Base-by-base conservation (phyloP, 1,140 invertebrate species). In the Paramacrobiotus metropolitanus region DNA sequence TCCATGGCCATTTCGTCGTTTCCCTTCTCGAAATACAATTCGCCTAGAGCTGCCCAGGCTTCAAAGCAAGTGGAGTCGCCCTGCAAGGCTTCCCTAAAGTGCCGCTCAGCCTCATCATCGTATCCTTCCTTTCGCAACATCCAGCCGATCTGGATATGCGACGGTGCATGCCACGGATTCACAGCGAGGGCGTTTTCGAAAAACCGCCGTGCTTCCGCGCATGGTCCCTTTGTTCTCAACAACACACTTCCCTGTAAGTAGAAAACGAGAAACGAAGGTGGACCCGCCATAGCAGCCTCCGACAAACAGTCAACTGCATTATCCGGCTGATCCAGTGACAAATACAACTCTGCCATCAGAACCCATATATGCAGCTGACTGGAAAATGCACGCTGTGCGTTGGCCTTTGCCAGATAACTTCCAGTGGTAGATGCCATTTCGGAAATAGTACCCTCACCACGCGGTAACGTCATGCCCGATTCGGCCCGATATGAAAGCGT, bases 401-500 rank as follows among this genome's bases (percentile, higher is more conserved):
- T 20, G 24, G 15, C 9, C 15, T 28, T 15, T 28, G 15, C 4
- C 15, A 55, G 48, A 24, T 55, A 55, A 24, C 48, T 55, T 15
- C 48, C 48, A 9, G 48, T 55, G 48, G 48, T 55, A 24, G 48
- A 55, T 4, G 48, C 48, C 48, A 55, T 55, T 24, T 55, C 48
- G 4, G 48, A 55, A 15, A 15, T 15, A 24, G 48, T 55, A 9
- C 15, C 48, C 4, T 55, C 48, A 9, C 15, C 28, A 4, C 48
- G 48, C 48, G 48, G 48, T 15, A 55, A 9, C 48, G 48, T 55
- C 15, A 24, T 24, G 48, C 15, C 24, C 15, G 48, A 55, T 15
- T 55, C 48, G 28, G 48, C 48, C 4, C 48, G 48, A 24, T 20
- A 55, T 15, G 48, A 55, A 24, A 24, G 15, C 15, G 48, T 24